Evolutionary conservation across 2,888 invertebrate species (phyloP).

Genomic region (Empis stercorea): DNA sequence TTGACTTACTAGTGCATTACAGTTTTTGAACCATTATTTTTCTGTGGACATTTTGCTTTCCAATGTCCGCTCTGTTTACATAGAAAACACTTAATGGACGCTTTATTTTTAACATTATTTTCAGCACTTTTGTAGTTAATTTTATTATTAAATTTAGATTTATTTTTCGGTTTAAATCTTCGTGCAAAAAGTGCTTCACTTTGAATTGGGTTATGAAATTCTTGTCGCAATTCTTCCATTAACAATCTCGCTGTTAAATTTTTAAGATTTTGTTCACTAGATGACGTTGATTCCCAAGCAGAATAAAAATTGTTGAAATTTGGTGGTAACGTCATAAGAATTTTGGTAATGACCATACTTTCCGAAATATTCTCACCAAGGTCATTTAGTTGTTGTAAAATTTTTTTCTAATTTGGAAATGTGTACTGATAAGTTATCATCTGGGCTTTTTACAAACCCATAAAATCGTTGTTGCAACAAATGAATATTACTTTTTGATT

Average conservation of each 20-base stretch:
- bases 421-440: slow-evolving; percentile 12
- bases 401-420: slow-evolving; percentile 14
- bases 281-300: slow-evolving; percentile 16
- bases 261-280: slow-evolving; percentile 15
- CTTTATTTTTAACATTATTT: background rate
- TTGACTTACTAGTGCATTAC: background rate
- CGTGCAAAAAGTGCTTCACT: slow-evolving; percentile 1
- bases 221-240: slow-evolving; percentile 14
- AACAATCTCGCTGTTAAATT: slow-evolving; percentile 15
- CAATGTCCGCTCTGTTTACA: slow-evolving; percentile 13
- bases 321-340: slow-evolving; percentile 18
- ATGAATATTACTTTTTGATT: slow-evolving; percentile 22
- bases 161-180: background rate
- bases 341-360: slow-evolving; percentile 16
- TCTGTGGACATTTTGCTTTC: slow-evolving; percentile 8
- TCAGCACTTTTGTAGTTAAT: background rate
- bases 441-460: slow-evolving; percentile 10
- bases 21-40: background rate
- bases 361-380: slow-evolving; percentile 13
- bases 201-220: slow-evolving; percentile 5
- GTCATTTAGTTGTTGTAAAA: no score
- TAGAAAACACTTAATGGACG: slow-evolving; percentile 11
- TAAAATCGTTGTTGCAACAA: slow-evolving; percentile 23
- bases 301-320: slow-evolving; percentile 16
- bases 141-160: background rate